Percentiles rank a stretch among this genome's conserved stretches.
phyloP scores from a whole-genome alignment of 1,140 invertebrate species.

The Drosophila truncata region DNA sequence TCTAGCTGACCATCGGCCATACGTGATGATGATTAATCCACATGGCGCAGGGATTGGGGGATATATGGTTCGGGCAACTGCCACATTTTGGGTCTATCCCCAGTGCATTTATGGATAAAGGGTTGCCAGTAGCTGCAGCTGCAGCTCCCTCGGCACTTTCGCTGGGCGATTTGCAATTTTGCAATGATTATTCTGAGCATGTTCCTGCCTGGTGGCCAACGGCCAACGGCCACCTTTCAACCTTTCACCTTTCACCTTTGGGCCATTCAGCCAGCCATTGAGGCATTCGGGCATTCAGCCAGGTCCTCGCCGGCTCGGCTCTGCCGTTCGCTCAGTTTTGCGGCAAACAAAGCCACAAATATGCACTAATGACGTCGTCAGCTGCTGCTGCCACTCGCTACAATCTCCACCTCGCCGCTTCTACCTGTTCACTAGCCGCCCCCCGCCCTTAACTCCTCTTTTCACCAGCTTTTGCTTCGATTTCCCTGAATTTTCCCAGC shows the following conservation, averaged over 20 bases:
- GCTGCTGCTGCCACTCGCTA: conserved; percentile 36
- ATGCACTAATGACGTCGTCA: conserved; percentile 84
- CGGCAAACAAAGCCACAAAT: conserved; percentile 84
- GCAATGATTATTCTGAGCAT: conserved; percentile 83
- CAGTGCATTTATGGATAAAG: conserved; percentile 43
- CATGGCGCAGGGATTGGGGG: conserved; percentile 24
- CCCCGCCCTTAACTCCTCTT: too few species aligned
- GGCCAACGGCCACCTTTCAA: conserved; percentile 35
- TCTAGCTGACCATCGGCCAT: conserved; percentile 1
- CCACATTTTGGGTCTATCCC: conserved; percentile 47
- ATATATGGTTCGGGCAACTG: conserved; percentile 6
- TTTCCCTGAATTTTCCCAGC: conserved; percentile 16
- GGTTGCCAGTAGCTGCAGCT: conserved; percentile 1
- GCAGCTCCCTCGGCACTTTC: conserved; percentile 70
- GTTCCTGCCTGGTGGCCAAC: conserved; percentile 53
- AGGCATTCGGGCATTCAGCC: conserved; percentile 9
- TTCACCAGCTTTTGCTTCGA: neutral
- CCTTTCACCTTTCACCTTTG: conserved; percentile 45
- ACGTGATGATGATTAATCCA: conserved; percentile 78
- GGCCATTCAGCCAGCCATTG: conserved; percentile 10
- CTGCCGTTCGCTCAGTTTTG: conserved; percentile 65
- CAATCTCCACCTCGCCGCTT: neutral
- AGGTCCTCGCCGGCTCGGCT: conserved; percentile 6
- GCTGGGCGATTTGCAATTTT: conserved; percentile 80
- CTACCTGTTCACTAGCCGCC: neutral